A percentile compares a stretch with the other conserved stretches of the same genome.
phyloP scores from a whole-genome alignment of 2,797 vertebrate species.

The Sylvia borin region DNA sequence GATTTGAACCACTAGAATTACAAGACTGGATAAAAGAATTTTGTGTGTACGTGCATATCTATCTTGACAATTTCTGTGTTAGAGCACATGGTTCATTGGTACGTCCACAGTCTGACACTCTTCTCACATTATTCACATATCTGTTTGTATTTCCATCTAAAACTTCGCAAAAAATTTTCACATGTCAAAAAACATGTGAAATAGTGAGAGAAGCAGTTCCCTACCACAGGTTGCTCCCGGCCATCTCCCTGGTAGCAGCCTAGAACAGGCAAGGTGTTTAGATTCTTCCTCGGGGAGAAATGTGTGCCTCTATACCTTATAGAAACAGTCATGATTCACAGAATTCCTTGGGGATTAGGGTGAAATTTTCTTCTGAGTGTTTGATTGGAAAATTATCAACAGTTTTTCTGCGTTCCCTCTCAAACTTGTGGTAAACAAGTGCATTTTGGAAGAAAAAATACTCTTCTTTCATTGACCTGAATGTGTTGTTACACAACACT shows the following conservation, averaged over 20 bases:
- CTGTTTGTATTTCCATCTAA: background rate
- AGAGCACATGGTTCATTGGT: background rate
- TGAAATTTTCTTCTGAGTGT: background rate
- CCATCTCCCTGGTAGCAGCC: background rate
- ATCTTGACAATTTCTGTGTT: background rate
- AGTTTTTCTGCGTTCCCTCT: background rate
- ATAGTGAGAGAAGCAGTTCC: background rate
- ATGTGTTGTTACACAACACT: background rate
- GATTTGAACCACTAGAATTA: background rate
- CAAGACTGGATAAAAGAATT: background rate
- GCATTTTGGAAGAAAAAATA: background rate
- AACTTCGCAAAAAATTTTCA: background rate
- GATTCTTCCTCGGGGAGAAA: background rate
- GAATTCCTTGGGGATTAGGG: background rate
- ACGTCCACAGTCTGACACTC: background rate
- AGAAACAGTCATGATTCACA: background rate
- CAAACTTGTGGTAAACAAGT: conserved; percentile 18
- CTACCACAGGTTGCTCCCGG: background rate
- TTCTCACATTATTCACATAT: background rate
- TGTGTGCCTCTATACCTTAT: background rate
- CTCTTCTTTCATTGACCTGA: background rate
- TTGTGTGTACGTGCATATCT: fast-evolving
- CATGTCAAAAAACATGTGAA: background rate
- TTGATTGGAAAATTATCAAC: background rate
- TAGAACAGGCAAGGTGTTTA: background rate